Evolutionary conservation across 1,140 invertebrate species (phyloP), one percentile per base, ranked within the genome.

Genomic region (Hesperophylax magnus): DNA sequence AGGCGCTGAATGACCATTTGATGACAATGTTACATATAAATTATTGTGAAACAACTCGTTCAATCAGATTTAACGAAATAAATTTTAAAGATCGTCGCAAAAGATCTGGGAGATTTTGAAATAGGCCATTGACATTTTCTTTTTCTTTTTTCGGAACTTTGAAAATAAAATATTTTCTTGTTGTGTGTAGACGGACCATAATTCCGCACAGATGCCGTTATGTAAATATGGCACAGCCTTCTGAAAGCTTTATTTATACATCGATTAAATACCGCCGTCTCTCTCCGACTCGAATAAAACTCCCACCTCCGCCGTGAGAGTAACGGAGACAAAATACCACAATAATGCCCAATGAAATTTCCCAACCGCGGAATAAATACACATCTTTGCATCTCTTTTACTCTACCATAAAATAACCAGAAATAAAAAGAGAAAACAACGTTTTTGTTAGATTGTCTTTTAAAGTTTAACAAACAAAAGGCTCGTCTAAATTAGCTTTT

Each of bases 401-500:
- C 54, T 11, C 72, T 39, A 3, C 0, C 27, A n/a, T 15, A 11
- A 24, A 34, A 18, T 27, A 60, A 15, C 3, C 0, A 17, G 20
- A 11, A 56, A 0, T 2, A 9, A 31, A 76, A 60, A 17, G 72
- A 31, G 72, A 76, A 4, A 9, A 8, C 8, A 34, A 0, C 1
- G 54, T 39, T 15, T 53, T 9, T 5, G 20, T 18, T 3, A 14
- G 53, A 15, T 17, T 17, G 18, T 27, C 7, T 60, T 76, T 34
- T 60, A 20, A 31, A 56, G 72, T 84, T 80, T 78, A 72, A 69
- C 54, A 65, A 84, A 84, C 83, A 84, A 84, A 84, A 84, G 83
- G 80, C 78, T 84, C 83, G 83, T 84, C 83, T 84, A 84, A 84
- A 84, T 84, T 84, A 84, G 83, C 83, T 84, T 84, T 84, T 84